Conservation (phyloP, 2,888 invertebrate genomes). For the Drosophila mulleri region DNA sequence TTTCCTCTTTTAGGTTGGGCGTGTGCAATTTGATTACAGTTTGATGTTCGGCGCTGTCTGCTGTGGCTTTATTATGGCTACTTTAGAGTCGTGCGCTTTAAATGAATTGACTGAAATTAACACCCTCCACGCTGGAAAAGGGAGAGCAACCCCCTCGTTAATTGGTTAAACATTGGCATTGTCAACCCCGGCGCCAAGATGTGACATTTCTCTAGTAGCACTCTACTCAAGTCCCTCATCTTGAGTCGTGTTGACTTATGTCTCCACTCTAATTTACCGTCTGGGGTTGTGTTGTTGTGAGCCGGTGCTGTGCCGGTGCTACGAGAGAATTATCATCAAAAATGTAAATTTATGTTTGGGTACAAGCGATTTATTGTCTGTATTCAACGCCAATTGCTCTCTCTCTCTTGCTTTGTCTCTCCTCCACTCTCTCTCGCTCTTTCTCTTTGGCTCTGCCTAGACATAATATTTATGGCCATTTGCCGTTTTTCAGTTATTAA, state of each 20-base stretch:
- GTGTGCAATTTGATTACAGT: slow-evolving; percentile 69
- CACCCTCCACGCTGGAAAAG: neutral
- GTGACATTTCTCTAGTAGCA: slow-evolving; percentile 10
- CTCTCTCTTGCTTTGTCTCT: slow-evolving; percentile 9
- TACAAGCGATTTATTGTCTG: slow-evolving; percentile 70
- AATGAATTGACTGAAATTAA: slow-evolving; percentile 51
- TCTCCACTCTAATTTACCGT: slow-evolving; percentile 51
- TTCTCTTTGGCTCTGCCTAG: neutral
- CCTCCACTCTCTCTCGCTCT: neutral
- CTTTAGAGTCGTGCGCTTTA: slow-evolving; percentile 67
- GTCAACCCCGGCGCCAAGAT: slow-evolving; percentile 30
- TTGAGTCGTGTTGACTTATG: slow-evolving; percentile 52
- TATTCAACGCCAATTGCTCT: slow-evolving; percentile 4
- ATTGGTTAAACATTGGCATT: slow-evolving; percentile 73
- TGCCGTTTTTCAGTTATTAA: slow-evolving; percentile 64
- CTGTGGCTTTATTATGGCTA: slow-evolving; percentile 65
- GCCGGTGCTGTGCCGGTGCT: neutral
- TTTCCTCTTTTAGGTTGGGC: slow-evolving; percentile 15
- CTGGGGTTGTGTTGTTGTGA: neutral
- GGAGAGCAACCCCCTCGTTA: slow-evolving; percentile 51
- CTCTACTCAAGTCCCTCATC: slow-evolving; percentile 13
- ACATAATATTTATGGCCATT: slow-evolving; percentile 62
- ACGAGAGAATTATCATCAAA: slow-evolving; percentile 73
- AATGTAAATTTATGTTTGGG: slow-evolving; percentile 77
- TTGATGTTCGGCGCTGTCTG: slow-evolving; percentile 50